These are phyloP conservation scores for Drosophila emarginata DNA, from an alignment of 2,888 invertebrate genomes.

Conservation along the genomic window DNA sequence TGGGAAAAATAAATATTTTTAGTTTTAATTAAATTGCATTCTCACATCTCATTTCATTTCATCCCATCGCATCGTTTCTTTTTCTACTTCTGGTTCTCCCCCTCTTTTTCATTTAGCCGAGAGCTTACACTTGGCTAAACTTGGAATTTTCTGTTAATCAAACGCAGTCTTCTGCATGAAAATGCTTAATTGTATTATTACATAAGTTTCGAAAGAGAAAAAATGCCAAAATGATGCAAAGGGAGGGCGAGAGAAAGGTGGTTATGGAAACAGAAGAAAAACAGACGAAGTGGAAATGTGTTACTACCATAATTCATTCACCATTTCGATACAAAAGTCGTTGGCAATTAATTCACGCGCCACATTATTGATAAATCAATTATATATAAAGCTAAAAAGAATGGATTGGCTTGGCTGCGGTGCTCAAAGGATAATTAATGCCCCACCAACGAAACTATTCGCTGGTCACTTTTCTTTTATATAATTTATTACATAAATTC, in stretches of 20 bases:
- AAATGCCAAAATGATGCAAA: neutral
- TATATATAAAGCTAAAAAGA: slow-evolving; percentile 24
- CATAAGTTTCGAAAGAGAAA: slow-evolving; percentile 46
- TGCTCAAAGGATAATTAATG: slow-evolving; percentile 72
- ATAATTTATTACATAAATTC: neutral
- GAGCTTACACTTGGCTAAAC: slow-evolving; percentile 40
- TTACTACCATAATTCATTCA: slow-evolving; percentile 58
- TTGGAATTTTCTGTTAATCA: slow-evolving; percentile 70
- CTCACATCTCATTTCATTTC: slow-evolving; percentile 19
- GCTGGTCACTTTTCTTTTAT: neutral
- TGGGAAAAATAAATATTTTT: slow-evolving; percentile 46
- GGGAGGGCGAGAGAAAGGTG: neutral
- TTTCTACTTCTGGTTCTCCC: too few relatives aligned
- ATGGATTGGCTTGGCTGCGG: neutral
- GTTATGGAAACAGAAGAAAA: neutral
- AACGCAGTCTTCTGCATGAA: slow-evolving; percentile 66
- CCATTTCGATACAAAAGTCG: slow-evolving; percentile 65
- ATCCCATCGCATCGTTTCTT: neutral
- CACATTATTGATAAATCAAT: slow-evolving; percentile 67
- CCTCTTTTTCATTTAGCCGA: neutral
- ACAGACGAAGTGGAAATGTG: neutral
- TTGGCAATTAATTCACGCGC: slow-evolving; percentile 69
- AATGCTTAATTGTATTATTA: slow-evolving; percentile 72
- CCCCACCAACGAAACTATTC: slow-evolving; percentile 31
- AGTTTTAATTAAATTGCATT: slow-evolving; percentile 75